These are phyloP conservation scores for Lithobates pipiens DNA, from an alignment of 2,797 vertebrate genomes.

Conservation along the genomic window DNA sequence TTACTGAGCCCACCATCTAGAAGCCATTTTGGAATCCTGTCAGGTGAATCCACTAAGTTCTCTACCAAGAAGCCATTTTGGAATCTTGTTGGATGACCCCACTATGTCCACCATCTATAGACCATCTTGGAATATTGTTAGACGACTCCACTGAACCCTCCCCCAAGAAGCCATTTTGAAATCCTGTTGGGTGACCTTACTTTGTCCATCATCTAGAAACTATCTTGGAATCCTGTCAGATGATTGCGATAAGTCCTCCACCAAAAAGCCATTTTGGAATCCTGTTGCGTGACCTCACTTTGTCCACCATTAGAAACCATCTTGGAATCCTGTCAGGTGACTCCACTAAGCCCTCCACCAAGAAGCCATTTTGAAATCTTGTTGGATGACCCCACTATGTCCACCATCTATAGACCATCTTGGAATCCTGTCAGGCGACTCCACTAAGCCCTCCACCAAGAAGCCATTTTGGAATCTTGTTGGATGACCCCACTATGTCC, in stretches of 20 bases:
- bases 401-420: neutral
- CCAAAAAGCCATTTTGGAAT: neutral
- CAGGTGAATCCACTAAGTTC: neutral
- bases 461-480: slow-evolving; percentile 8
- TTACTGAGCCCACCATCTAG: too few species aligned
- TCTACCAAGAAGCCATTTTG: too few species aligned
- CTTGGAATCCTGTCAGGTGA: neutral
- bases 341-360: neutral
- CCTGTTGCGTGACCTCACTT: neutral
- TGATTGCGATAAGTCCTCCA: too few species aligned
- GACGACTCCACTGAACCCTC: neutral
- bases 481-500: neutral
- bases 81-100: neutral
- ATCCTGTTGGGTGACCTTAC: neutral
- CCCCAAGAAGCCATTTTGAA: neutral
- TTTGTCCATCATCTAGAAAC: neutral
- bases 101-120: neutral
- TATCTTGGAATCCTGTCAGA: too few species aligned
- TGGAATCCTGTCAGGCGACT: neutral
- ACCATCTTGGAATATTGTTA: neutral
- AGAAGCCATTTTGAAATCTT: neutral
- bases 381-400: neutral
- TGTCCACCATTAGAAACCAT: too few species aligned
- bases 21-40: too few species aligned
- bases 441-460: neutral